Evolutionary conservation across 2,113 vertebrate species (phyloP).

Genomic region (Nycticebus coucang): DNA sequence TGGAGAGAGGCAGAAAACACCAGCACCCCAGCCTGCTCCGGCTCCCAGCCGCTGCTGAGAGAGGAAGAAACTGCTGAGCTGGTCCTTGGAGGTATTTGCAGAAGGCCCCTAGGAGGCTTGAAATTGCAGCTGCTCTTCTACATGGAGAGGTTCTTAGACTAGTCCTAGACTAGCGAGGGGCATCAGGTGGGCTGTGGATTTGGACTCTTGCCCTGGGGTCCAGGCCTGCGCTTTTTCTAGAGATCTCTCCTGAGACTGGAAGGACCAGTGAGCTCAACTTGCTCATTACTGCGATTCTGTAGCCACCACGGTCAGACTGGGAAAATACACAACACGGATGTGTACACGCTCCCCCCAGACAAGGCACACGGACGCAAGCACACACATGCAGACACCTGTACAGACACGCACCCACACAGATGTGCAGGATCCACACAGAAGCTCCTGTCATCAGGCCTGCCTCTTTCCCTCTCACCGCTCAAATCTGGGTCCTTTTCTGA

Average conservation of each 20-base stretch:
- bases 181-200: accelerated
- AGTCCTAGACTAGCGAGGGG: neutral
- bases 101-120: neutral
- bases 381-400: neutral
- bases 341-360: neutral
- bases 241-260: neutral
- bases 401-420: neutral
- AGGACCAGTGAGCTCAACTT: neutral
- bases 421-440: neutral
- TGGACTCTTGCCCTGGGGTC: neutral
- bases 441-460: accelerated
- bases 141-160: neutral
- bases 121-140: neutral
- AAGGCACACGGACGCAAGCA: neutral
- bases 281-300: neutral
- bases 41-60: accelerated
- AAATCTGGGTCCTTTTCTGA: neutral
- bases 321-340: neutral
- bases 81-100: neutral
- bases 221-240: neutral
- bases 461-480: neutral
- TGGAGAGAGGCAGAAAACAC: accelerated
- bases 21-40: neutral
- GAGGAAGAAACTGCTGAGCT: neutral
- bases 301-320: neutral